Base-by-base conservation (phyloP, 1,140 invertebrate species). In the Teleopsis dalmanni region DNA sequence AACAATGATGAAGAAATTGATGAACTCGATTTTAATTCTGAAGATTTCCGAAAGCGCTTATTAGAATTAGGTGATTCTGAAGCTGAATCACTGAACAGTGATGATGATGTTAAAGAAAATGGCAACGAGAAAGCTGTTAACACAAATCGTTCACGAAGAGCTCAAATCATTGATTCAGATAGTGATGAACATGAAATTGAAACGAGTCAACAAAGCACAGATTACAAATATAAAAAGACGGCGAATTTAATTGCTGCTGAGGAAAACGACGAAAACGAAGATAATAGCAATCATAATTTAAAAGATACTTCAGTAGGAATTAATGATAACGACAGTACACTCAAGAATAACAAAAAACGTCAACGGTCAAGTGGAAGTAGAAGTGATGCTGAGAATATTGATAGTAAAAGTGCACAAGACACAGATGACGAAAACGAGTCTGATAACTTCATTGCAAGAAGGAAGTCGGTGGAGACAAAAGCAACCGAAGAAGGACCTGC, bases 121-220 rank as follows among this genome's bases (percentile, higher is more conserved):
- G 38, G 47, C 49, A 40, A 48, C 8, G 27, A 48, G n/a, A 37
- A 35, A n/a, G 34, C 16, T 34, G 19, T 23, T 37, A 60, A 60
- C 44, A 44, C 51, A 51, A 53, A 60, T 47, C 65, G 65, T 53
- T 55, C 57, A 60, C 65, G 65, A 55, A 65, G 65, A 53, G 61
- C 57, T 63, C 68, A 69, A 59, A 54, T 69, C 62, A 69, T 69
- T 62, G 65, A 68, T 54, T 68, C 65, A 40, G 62, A 68, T 57
- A 58, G 54, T 55, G 65, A 64, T 44, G 48, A 49, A n/a, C 31
- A 29, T n/a, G 43, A 33, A 5, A 31, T 49, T 34, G 51, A 42
- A 19, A 40, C 29, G 33, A 46, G 37, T 27, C 13, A 34, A 48
- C 8, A 31, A 37, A 22, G 27, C 22, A 38, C 23, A 23, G 27